phyloP scores from a whole-genome alignment of 2,888 invertebrate genomes.

The Acanthosoma haemorrhoidale region DNA sequence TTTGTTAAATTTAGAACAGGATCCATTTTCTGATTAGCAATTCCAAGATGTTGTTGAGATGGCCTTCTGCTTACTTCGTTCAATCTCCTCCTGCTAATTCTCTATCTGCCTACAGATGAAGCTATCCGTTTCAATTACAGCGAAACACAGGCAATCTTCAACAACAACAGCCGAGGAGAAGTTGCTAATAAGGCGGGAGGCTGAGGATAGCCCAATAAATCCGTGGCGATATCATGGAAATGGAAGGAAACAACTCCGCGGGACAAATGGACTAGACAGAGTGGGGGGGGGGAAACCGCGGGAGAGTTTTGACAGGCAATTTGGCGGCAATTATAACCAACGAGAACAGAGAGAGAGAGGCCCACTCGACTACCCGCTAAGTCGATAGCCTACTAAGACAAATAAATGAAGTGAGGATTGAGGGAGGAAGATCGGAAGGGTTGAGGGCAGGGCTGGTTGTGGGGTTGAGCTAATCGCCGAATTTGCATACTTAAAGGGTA shows the following conservation, averaged over 20 bases:
- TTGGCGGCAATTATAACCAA: constrained; percentile 26
- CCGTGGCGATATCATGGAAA: constrained; percentile 9
- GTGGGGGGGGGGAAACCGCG: too few relatives aligned
- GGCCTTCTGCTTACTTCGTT: neutral
- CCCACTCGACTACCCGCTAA: neutral
- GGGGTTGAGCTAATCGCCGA: constrained; percentile 23
- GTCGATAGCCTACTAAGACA: constrained; percentile 16
- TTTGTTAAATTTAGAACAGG: too few relatives aligned
- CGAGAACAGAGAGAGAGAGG: too few relatives aligned
- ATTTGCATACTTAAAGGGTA: constrained; percentile 31
- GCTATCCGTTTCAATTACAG: constrained; percentile 4
- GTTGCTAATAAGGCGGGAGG: constrained; percentile 9
- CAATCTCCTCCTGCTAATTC: neutral
- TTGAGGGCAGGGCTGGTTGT: neutral
- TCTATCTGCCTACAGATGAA: neutral
- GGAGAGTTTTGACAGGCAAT: constrained; percentile 29
- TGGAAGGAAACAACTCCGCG: neutral
- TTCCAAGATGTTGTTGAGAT: too few relatives aligned
- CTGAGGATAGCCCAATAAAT: constrained; percentile 3
- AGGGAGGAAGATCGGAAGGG: constrained; percentile 8
- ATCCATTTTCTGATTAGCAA: too few relatives aligned
- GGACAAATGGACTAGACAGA: constrained; percentile 9
- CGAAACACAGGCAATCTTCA: neutral
- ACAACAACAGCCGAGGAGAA: too few relatives aligned
- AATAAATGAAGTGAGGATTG: constrained; percentile 30